A percentile compares a stretch with the other conserved stretches of the same genome.
These are phyloP conservation scores for Melanaphis sacchari DNA, from an alignment of 1,140 invertebrate genomes.

Conservation along the genomic window DNA sequence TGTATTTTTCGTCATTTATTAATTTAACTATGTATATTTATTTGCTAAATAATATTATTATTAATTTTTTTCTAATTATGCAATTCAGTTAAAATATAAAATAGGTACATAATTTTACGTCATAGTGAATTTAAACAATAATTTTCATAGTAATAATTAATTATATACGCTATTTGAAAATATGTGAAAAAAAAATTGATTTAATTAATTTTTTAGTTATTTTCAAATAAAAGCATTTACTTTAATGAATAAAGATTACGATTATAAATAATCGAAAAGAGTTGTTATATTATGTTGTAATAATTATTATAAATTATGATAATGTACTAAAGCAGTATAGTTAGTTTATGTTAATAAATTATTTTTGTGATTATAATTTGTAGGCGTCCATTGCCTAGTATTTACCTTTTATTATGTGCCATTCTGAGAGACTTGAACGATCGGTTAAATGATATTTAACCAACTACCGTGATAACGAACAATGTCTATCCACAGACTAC, in stretches of 20 bases:
- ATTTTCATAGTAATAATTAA: background rate
- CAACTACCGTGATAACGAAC: slow-evolving; percentile 33
- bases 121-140: too few relatives aligned
- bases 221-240: background rate
- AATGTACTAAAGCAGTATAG: background rate
- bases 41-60: too few relatives aligned
- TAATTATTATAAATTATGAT: background rate
- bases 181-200: background rate
- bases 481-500: slow-evolving; percentile 39
- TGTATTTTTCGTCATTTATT: too few relatives aligned
- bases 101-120: background rate
- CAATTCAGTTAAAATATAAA: background rate
- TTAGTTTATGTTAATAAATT: background rate
- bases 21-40: too few relatives aligned
- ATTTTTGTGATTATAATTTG: background rate
- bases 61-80: background rate
- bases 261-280: background rate
- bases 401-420: background rate
- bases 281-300: background rate
- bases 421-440: slow-evolving; percentile 25
- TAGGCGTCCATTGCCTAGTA: background rate
- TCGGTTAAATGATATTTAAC: background rate
- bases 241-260: background rate
- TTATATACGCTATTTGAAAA: background rate
- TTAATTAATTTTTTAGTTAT: background rate